A percentile compares a stretch with the other conserved stretches of the same genome.
phyloP scores from a whole-genome alignment of 2,113 vertebrate genomes.

The Piprites chloris region DNA sequence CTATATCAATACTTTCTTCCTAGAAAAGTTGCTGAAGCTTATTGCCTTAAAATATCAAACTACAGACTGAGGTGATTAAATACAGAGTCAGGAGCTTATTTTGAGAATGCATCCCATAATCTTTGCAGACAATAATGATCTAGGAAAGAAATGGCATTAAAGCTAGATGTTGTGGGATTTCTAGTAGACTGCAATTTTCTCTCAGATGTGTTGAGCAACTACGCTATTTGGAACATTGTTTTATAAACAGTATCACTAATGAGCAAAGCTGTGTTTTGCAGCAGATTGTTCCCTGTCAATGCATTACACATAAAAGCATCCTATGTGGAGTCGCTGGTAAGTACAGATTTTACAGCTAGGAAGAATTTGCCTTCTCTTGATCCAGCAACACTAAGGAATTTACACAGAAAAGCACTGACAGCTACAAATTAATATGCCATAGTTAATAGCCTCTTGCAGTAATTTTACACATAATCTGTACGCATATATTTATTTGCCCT shows the following conservation, averaged over 20 bases:
- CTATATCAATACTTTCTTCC: background rate
- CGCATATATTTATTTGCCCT: background rate
- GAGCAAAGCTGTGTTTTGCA: background rate
- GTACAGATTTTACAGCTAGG: background rate
- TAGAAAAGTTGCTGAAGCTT: background rate
- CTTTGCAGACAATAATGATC: background rate
- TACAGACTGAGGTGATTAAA: background rate
- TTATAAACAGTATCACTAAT: background rate
- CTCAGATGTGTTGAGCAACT: background rate
- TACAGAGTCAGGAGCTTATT: background rate
- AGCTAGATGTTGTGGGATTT: background rate
- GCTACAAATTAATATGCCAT: background rate
- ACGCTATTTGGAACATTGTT: background rate
- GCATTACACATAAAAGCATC: background rate
- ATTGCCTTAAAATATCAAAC: background rate
- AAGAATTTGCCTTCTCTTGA: background rate
- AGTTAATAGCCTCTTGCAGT: background rate
- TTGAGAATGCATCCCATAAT: background rate
- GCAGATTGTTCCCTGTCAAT: background rate
- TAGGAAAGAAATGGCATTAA: background rate
- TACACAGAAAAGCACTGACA: background rate
- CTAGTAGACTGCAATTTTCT: background rate
- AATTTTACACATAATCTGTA: background rate
- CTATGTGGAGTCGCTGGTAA: background rate
- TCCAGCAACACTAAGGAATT: background rate